Conservation (phyloP, 1,140 invertebrate species). For the Aphaenogaster floridana region DNA sequence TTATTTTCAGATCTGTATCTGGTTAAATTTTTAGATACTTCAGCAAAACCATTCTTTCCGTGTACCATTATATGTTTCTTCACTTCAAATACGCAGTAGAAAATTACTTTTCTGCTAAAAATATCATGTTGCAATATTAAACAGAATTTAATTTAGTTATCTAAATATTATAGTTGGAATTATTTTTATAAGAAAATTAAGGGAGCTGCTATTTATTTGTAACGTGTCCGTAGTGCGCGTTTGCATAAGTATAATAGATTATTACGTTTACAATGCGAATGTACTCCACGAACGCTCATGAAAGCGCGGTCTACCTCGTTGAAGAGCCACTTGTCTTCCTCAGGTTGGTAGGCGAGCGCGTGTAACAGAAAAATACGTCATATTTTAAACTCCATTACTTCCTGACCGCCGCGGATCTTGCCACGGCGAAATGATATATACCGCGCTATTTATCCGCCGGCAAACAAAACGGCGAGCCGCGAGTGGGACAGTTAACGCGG, state of each 20-base stretch:
- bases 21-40: no score
- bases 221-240: background rate
- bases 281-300: slow-evolving; percentile 24
- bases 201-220: background rate
- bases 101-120: background rate
- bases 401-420: slow-evolving; percentile 58
- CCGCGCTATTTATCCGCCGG: slow-evolving; percentile 56
- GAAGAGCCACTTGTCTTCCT: slow-evolving; percentile 46
- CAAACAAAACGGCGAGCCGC: slow-evolving; percentile 55
- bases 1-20: no score
- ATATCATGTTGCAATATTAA: background rate
- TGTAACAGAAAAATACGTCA: slow-evolving; percentile 60
- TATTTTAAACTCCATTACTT: slow-evolving; percentile 65
- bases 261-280: slow-evolving; percentile 17
- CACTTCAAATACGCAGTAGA: background rate
- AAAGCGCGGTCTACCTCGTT: background rate
- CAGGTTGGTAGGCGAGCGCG: slow-evolving; percentile 30
- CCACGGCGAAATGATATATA: slow-evolving; percentile 59
- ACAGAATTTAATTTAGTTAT: background rate
- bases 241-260: slow-evolving; percentile 23
- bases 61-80: background rate
- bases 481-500: slow-evolving; percentile 56
- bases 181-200: background rate
- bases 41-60: no score
- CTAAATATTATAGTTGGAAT: background rate